Conservation (phyloP, 2,113 vertebrate genomes). For the Leptocoma aspasia region DNA sequence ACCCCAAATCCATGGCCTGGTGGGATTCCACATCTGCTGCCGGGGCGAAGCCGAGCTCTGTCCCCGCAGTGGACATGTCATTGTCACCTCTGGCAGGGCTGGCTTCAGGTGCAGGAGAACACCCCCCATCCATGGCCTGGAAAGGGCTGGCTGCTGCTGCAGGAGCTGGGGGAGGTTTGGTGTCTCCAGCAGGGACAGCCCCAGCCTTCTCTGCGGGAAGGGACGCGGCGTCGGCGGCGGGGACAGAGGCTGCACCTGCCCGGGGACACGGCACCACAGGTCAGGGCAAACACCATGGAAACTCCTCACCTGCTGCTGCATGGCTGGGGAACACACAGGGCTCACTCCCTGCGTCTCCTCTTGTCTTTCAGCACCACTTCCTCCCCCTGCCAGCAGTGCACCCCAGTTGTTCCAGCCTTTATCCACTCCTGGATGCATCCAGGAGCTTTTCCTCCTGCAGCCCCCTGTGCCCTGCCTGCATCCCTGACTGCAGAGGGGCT, state of each 20-base stretch:
- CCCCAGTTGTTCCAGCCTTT: accelerated
- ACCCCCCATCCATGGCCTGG: not conserved
- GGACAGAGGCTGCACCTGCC: not conserved
- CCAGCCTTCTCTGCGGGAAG: not conserved
- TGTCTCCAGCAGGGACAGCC: not conserved
- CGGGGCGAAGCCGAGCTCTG: not conserved
- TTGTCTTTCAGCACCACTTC: accelerated
- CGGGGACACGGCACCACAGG: not conserved
- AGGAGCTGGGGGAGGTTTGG: not conserved
- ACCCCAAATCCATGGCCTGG: accelerated
- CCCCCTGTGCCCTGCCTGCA: not conserved
- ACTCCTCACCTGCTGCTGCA: accelerated
- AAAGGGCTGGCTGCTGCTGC: not conserved
- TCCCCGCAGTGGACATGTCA: accelerated
- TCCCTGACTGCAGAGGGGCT: accelerated
- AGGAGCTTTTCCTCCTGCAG: not conserved
- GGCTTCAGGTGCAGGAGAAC: not conserved
- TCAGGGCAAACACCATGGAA: accelerated
- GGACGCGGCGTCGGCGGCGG: not conserved
- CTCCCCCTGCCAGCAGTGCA: accelerated
- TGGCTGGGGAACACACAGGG: not conserved
- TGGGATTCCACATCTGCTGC: not conserved
- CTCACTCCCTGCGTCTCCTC: accelerated
- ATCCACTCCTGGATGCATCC: not conserved
- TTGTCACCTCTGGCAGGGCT: not conserved